These are phyloP conservation scores for Kradibia gibbosae DNA, from an alignment of 1,140 invertebrate genomes.

Conservation along the genomic window DNA sequence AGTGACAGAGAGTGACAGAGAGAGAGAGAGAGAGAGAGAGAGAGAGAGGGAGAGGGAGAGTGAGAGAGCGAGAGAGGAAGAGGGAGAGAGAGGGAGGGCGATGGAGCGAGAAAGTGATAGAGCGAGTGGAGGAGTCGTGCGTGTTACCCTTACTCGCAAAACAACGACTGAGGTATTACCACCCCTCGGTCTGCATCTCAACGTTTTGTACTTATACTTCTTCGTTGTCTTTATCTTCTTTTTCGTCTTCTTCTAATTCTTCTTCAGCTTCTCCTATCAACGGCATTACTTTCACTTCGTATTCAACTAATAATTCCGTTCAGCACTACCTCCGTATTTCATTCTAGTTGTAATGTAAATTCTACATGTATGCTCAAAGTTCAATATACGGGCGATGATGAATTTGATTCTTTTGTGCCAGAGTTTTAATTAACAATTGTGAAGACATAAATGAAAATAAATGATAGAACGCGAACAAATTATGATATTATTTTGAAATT, in stretches of 20 bases:
- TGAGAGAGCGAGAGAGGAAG: constrained; percentile 42
- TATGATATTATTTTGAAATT: too few relatives aligned
- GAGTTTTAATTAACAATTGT: too few relatives aligned
- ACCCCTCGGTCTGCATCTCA: constrained; percentile 59
- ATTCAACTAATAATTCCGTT: neutral
- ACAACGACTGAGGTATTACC: constrained; percentile 68
- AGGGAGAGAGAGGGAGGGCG: constrained; percentile 30
- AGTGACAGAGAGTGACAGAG: constrained; percentile 50
- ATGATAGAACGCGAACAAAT: too few relatives aligned
- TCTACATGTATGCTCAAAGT: neutral
- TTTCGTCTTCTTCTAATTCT: neutral
- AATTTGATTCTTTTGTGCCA: too few relatives aligned
- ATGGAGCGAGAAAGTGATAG: too few relatives aligned
- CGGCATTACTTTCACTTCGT: neutral
- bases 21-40: constrained; percentile 22
- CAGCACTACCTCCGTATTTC: neutral
- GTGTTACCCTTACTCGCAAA: constrained; percentile 68
- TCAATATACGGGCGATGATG: too few relatives aligned
- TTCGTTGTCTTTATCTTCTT: neutral
- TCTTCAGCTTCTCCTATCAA: neutral
- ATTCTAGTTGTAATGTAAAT: neutral
- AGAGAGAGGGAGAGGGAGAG: constrained; percentile 44
- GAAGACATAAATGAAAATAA: too few relatives aligned
- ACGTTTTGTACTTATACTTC: constrained; percentile 42
- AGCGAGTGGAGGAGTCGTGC: too few relatives aligned